Evolutionary conservation across 1,140 invertebrate genomes (phyloP).

Genomic region (Euschistus heros): DNA sequence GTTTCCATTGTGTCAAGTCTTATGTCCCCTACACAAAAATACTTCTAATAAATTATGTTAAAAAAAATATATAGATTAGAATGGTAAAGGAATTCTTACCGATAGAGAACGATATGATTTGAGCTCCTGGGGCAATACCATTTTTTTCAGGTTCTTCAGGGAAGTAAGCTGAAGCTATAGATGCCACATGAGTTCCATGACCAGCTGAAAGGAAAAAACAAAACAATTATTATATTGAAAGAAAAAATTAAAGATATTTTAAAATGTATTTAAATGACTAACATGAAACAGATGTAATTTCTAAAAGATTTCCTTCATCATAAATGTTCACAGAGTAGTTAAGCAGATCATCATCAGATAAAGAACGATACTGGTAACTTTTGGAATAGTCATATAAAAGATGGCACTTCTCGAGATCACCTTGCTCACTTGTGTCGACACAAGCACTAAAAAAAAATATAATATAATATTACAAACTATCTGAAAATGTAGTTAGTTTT

Average conservation of each 20-base stretch:
- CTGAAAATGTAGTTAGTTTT: too few relatives aligned
- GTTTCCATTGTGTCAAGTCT: conserved; percentile 92
- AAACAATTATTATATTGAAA: not conserved
- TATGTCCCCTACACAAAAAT: conserved; percentile 51
- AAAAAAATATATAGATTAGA: not conserved
- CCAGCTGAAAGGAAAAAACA: conserved; percentile 47
- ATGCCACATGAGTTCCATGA: conserved; percentile 94
- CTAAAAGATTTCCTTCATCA: conserved; percentile 80
- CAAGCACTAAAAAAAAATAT: conserved; percentile 52
- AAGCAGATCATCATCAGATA: conserved; percentile 68
- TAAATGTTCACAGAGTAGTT: conserved; percentile 90
- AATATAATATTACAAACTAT: too few relatives aligned
- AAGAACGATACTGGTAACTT: conserved; percentile 65
- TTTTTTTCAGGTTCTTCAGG: conserved; percentile 81
- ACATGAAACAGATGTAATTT: conserved; percentile 90
- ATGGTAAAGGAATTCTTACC: conserved; percentile 37
- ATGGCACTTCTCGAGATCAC: conserved; percentile 62
- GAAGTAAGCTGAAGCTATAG: conserved; percentile 87
- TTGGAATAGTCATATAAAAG: conserved; percentile 75
- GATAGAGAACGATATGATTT: conserved; percentile 87
- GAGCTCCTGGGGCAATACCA: conserved; percentile 92
- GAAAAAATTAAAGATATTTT: not conserved
- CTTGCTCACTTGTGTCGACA: conserved; percentile 75
- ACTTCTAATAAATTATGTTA: not conserved
- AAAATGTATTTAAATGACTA: conserved; percentile 38